Evolutionary conservation across 2,888 invertebrate species (phyloP).

Genomic region (Euzophera pinguis): DNA sequence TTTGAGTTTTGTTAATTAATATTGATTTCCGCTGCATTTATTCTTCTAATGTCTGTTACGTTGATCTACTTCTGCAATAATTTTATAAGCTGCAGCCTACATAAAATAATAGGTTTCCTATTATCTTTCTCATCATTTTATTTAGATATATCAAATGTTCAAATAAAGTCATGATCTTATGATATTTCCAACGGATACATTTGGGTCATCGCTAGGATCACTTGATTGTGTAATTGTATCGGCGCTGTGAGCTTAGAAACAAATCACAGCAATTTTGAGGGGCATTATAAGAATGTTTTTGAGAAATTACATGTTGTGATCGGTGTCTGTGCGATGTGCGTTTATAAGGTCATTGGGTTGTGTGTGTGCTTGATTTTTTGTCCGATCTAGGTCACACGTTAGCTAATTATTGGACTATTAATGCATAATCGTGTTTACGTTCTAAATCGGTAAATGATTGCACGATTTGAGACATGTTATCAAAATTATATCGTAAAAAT

Average conservation of each 20-base stretch:
- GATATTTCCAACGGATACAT: conserved; percentile 9
- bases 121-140: neutral
- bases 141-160: neutral
- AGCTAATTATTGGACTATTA: neutral
- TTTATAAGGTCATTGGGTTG: conserved; percentile 10
- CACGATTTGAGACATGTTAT: neutral
- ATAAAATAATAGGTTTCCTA: no score
- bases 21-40: no score
- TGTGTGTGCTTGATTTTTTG: conserved; percentile 5
- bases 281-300: conserved; percentile 67
- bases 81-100: no score
- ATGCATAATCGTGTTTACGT: neutral
- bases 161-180: conserved; percentile 16
- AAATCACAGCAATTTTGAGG: conserved; percentile 69
- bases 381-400: neutral
- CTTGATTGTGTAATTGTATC: conserved; percentile 59
- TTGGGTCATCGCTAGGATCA: conserved; percentile 41
- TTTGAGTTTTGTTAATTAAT: no score
- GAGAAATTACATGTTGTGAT: conserved; percentile 49
- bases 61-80: no score
- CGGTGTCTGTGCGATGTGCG: neutral
- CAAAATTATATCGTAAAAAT: neutral
- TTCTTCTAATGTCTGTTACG: no score
- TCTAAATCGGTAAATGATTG: neutral
- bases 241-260: conserved; percentile 52